Base-by-base conservation (phyloP, 2,113 vertebrate species). In the Cranoglanis bouderius region DNA sequence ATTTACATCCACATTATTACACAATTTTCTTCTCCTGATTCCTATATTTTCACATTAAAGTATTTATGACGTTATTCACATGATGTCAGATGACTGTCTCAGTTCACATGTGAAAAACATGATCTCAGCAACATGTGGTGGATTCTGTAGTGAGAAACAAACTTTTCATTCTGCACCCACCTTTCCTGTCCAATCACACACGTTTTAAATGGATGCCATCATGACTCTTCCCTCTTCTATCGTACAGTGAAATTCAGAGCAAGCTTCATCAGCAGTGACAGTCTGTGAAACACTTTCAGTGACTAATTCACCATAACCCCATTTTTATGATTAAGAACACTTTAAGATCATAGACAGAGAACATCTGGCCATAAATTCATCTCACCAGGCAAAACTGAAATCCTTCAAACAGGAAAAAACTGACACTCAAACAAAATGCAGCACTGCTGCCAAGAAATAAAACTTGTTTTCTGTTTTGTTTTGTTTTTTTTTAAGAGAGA, bases 371-470 rank as follows among this genome's bases (percentile, higher is more conserved):
- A 86, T 57, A 49, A 83, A 51, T 92, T 63, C 85, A 80, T 77
- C 72, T 80, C 78, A 87, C 40, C 59, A 84, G 43, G 59, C 82
- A 90, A 91, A 86, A 74, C 51, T 83, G 61, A 92, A 59, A 90
- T 72, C 55, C 55, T 46, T 85, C 9, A 87, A 89, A 90, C 86
- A 92, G 40, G 61, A 93, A 93, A 93, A 51, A 94, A 91, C 80
- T 83, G 18, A 84, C 84, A 72, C 40, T 55, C 65, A 40, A 67
- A 88, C 63, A 89, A 91, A 82, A 46, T 53, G 8, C 63, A 43
- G 57, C 84, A 88, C 87, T 78, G 63, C 51, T 1, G 7, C n/a
- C 93, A 92, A 95, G 95, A 94, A 94, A 94, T 93, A 26, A 46
- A 2, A 53, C 12, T 2, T 13, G 13, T 51, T 51, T 51, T 14